Evolutionary conservation across 2,888 invertebrate species (phyloP), one percentile per base, ranked within the genome.

Genomic region (Eupithecia inturbata): DNA sequence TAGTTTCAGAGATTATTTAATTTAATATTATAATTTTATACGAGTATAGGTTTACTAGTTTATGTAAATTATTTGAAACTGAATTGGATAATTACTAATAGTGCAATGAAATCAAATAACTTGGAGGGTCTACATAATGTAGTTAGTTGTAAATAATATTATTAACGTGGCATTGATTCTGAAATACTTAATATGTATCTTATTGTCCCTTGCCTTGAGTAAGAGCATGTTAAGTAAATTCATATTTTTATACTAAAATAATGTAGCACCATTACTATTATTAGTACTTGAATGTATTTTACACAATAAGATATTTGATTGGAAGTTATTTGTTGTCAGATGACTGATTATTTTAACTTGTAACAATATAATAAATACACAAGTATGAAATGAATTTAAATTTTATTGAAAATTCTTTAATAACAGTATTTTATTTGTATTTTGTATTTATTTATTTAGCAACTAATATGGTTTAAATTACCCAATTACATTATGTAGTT

Each of bases 241-340:
- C 77, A 86, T 86, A 86, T 86, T 86, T 86, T 86, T 86, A 82
- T 86, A 86, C 86, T 83, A 83, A 85, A 64, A 12, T 36, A 33
- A 62, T 62, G 69, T 72, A 68, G 75, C 76, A 79, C 75, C 72
- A 73, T 70, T 70, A 67, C 75, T 70, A 75, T 72, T 76, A 64
- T 64, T 28, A 67, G 12, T 71, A 62, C 63, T 69, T 57, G 39
- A 69, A 49, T 12, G 33, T 70, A 68, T 53, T 67, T 53, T 72
- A 75, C 39, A 36, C 4, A 39, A 2, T 39, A 0, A 49, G 22
- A 22, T 53, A 53, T 22, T 53, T 53, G 49, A 22, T 9, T 53
- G 3, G 0, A 70, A 62, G 66, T 70, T 78, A 76, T 72, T 72
- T 79, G 77, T 71, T 74, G 67, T 75, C 77, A 73, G 76, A 75